A percentile compares a stretch with the other conserved stretches of the same genome.
Evolutionary conservation across 2,797 vertebrate species (phyloP).

Genomic region (Sparus aurata): DNA sequence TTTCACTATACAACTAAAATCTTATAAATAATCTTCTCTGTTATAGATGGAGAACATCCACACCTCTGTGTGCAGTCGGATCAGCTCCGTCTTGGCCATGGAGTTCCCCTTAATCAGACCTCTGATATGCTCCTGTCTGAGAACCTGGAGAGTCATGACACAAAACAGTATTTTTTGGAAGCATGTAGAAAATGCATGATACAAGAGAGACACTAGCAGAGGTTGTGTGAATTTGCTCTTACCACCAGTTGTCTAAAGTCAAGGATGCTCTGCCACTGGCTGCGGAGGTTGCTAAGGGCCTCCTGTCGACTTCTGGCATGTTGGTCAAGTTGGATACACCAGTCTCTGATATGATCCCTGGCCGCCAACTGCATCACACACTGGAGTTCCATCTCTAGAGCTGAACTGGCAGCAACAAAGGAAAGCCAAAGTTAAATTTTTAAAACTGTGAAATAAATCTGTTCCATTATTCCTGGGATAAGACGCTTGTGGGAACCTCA

Average conservation of each 20-base stretch:
- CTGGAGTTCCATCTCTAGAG: constrained; percentile 84
- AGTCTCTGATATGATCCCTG: constrained; percentile 77
- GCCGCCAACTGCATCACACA: constrained; percentile 77
- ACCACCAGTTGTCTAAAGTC: constrained; percentile 87
- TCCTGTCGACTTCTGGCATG: constrained; percentile 74
- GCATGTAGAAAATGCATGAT: not conserved
- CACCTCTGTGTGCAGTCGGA: constrained; percentile 81
- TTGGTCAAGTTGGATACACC: constrained; percentile 78
- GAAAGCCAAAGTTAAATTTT: not conserved
- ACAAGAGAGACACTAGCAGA: not conserved
- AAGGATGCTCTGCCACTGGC: constrained; percentile 85
- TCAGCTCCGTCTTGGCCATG: constrained; percentile 79
- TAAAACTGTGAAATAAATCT: not conserved
- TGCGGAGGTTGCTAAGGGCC: constrained; percentile 74
- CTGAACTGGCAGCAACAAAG: constrained; percentile 70
- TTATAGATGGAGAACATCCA: constrained; percentile 23
- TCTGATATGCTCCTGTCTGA: constrained; percentile 87
- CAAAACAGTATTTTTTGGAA: not conserved
- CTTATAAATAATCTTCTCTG: not conserved
- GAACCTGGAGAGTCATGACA: constrained; percentile 65
- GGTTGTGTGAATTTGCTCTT: constrained; percentile 29
- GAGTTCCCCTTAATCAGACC: constrained; percentile 87
- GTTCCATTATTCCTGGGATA: not conserved
- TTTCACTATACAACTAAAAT: constrained; percentile 2
- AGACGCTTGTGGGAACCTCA: not conserved